phyloP scores from a whole-genome alignment of 2,888 invertebrate genomes.

The Thysanoteuthis rhombus region DNA sequence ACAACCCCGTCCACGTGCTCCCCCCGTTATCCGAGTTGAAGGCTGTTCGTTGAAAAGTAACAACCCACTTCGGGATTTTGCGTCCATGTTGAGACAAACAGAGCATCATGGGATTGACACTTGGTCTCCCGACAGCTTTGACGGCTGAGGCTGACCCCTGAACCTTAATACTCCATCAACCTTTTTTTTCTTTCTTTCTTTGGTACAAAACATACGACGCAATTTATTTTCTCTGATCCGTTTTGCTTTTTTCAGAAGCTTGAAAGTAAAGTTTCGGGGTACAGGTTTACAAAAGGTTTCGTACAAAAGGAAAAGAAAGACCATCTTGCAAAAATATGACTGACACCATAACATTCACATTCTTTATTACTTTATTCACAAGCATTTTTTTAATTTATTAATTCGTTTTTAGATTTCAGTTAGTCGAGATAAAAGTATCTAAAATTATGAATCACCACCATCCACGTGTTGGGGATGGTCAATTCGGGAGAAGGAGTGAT shows the following conservation, averaged over 20 bases:
- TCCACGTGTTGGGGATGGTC: no score
- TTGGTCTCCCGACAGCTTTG: background rate
- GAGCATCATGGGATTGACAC: background rate
- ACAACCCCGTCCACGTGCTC: background rate
- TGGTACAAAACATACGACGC: background rate
- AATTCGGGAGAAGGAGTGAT: no score
- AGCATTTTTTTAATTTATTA: no score
- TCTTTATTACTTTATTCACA: no score
- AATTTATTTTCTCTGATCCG: background rate
- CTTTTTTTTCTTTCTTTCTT: background rate
- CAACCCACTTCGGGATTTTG: background rate
- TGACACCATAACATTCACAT: no score
- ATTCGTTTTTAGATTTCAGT: no score
- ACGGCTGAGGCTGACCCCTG: background rate
- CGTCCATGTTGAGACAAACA: background rate
- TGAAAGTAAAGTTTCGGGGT: no score
- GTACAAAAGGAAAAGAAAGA: no score
- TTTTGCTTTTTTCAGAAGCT: background rate
- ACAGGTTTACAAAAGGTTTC: no score
- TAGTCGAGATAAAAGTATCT: no score
- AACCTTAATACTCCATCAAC: background rate
- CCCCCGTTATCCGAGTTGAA: background rate
- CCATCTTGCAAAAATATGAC: no score
- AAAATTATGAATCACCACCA: no score
- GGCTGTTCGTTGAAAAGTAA: background rate